These are phyloP conservation scores for Aspiorhynchus laticeps DNA, from an alignment of 2,113 vertebrate species.

Conservation along the genomic window DNA sequence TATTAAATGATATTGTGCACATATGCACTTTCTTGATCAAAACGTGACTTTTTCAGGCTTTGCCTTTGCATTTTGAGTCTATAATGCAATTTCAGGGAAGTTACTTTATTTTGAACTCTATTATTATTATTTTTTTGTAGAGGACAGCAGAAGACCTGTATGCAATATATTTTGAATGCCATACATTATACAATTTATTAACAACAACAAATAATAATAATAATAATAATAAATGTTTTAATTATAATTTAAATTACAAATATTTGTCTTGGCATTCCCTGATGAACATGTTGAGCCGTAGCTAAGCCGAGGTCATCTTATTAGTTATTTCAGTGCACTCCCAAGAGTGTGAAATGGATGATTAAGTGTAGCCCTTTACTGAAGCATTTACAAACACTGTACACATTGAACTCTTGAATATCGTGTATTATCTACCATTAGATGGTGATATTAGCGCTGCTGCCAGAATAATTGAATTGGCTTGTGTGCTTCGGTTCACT, in stretches of 20 bases:
- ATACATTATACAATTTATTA: background rate
- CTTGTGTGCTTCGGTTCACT: constrained; percentile 65
- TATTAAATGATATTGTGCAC: background rate
- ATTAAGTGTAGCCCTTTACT: constrained; percentile 74
- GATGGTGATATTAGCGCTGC: constrained; percentile 68
- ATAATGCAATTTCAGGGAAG: background rate
- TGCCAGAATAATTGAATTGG: constrained; percentile 70
- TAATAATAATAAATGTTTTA: background rate
- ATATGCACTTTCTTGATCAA: background rate
- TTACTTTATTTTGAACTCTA: background rate
- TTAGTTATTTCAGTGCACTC: constrained; percentile 63
- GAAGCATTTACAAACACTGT: constrained; percentile 68
- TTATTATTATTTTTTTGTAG: background rate
- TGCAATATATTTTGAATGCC: background rate
- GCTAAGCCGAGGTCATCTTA: constrained; percentile 54
- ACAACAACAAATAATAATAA: background rate
- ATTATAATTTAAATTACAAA: background rate
- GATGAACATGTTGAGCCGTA: constrained; percentile 57
- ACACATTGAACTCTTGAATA: constrained; percentile 70
- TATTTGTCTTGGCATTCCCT: constrained; percentile 30
- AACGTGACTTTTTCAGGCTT: background rate
- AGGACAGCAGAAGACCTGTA: background rate
- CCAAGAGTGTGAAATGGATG: constrained; percentile 70
- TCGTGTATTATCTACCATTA: constrained; percentile 76
- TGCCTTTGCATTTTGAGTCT: background rate